Percentiles rank a stretch among this genome's conserved stretches.
Conservation (phyloP, 2,888 invertebrate genomes). For the Zaprionus bogoriensis region DNA sequence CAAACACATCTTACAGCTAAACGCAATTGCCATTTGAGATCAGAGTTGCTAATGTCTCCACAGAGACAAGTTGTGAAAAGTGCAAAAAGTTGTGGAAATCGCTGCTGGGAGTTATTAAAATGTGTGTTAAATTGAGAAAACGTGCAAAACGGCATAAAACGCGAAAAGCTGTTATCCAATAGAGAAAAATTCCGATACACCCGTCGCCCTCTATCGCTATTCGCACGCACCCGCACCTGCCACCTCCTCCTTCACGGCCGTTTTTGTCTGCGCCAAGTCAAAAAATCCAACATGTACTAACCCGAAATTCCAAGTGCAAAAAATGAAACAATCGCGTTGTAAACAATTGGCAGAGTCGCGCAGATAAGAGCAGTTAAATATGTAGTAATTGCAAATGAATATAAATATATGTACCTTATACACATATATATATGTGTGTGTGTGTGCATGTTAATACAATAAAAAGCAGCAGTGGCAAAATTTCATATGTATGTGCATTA, state of each 20-base stretch:
- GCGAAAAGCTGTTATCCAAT: slow-evolving; percentile 67
- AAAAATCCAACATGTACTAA: slow-evolving; percentile 45
- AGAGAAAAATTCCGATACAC: slow-evolving; percentile 72
- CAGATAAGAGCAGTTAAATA: slow-evolving; percentile 40
- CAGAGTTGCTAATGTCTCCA: slow-evolving; percentile 32
- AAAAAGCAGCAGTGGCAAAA: slow-evolving; percentile 44
- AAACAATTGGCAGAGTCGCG: slow-evolving; percentile 29
- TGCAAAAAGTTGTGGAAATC: slow-evolving; percentile 30
- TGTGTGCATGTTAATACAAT: slow-evolving; percentile 29
- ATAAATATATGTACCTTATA: slow-evolving; percentile 7
- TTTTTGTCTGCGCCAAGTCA: slow-evolving; percentile 40
- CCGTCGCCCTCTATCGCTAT: slow-evolving; percentile 14
- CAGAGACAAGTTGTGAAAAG: slow-evolving; percentile 46
- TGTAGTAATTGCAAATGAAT: slow-evolving; percentile 26
- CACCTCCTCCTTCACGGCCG: slow-evolving; percentile 39
- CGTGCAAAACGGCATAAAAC: slow-evolving; percentile 42
- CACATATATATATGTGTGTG: slow-evolving; percentile 1
- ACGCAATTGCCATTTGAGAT: slow-evolving; percentile 19
- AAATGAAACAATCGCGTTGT: slow-evolving; percentile 28
- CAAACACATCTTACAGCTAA: slow-evolving; percentile 12
- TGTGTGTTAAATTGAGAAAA: slow-evolving; percentile 30
- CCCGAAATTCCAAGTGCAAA: slow-evolving; percentile 41
- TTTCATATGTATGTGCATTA: slow-evolving; percentile 26
- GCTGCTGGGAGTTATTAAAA: slow-evolving; percentile 21
- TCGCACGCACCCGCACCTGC: slow-evolving; percentile 45